phyloP scores from a whole-genome alignment of 2,113 vertebrate genomes.

The Columbina picui region DNA sequence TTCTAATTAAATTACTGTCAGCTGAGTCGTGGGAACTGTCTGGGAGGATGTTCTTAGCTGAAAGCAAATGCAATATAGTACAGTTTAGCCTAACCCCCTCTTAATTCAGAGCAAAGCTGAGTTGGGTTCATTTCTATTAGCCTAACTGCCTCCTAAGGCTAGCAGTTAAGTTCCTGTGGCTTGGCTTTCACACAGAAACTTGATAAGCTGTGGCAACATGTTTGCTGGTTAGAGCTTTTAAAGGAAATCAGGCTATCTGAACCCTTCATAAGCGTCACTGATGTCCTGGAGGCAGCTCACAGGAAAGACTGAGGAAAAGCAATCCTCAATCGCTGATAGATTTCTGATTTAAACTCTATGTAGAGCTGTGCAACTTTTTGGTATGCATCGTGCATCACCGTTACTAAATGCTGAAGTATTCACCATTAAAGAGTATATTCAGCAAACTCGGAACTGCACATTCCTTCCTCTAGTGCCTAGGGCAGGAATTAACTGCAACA shows the following conservation, averaged over 20 bases:
- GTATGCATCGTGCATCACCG: neutral
- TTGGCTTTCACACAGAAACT: neutral
- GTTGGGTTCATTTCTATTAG: neutral
- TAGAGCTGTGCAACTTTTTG: neutral
- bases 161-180: neutral
- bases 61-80: neutral
- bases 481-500: neutral
- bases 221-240: neutral
- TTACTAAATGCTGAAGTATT: neutral
- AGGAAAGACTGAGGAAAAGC: neutral
- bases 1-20: neutral
- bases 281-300: neutral
- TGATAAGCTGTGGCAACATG: neutral
- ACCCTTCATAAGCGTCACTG: neutral
- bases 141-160: neutral
- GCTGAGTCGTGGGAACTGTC: constrained; percentile 36
- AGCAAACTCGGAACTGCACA: neutral
- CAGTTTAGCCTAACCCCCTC: neutral
- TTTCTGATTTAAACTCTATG: neutral
- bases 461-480: neutral
- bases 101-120: neutral
- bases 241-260: neutral
- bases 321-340: neutral
- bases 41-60: neutral
- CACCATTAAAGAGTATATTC: neutral